Base-by-base conservation (phyloP, 2,888 invertebrate genomes). In the Caenorhabditis japonica region DNA sequence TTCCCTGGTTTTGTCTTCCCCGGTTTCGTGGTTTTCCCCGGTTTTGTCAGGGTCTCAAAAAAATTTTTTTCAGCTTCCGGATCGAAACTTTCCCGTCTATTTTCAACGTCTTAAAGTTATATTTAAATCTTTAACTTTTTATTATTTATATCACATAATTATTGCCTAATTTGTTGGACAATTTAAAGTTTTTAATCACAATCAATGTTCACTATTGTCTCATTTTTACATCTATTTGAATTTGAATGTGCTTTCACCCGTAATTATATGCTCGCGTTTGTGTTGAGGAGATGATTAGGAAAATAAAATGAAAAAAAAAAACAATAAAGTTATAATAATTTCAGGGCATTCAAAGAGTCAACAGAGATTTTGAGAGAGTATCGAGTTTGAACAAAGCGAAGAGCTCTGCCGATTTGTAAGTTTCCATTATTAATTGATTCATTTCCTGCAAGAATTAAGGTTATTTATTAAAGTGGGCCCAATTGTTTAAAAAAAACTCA, bases 351-450 rank as follows among this genome's bases (percentile, higher is more conserved):
- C n/a, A 68, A 10, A 73, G 30, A n/a, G 46, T 55, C 44, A 73
- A 30, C 38, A 73, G 55, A 23, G 49, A 53, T 60, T 73, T 73
- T 4, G 66, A 66, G 21, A 73, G 56, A 46, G 36, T 21, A 30
- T 76, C 76, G 4, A 76, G 23, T 53, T 69, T 68, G 53, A 76
- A 76, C 0, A 76, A 41, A 1, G 19, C 53, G 44, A 76, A 76
- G 5, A 76, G 38, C 19, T 76, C 76, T 1, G 68, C 76, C 8
- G 64, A 71, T 51, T 76, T 72, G 58, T 68, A 76, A 1, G 59
- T 72, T 21, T 76, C 76, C 68, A 76, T 68, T 27, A 76, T 69
- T 10, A 72, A 30, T 19, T 69, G 68, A 34, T 72, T 68, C 62
- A 76, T 72, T 69, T 76, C 76, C 76, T 76, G 59, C 0, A 73